phyloP scores from a whole-genome alignment of 2,797 vertebrate genomes.

The Alosa sapidissima region DNA sequence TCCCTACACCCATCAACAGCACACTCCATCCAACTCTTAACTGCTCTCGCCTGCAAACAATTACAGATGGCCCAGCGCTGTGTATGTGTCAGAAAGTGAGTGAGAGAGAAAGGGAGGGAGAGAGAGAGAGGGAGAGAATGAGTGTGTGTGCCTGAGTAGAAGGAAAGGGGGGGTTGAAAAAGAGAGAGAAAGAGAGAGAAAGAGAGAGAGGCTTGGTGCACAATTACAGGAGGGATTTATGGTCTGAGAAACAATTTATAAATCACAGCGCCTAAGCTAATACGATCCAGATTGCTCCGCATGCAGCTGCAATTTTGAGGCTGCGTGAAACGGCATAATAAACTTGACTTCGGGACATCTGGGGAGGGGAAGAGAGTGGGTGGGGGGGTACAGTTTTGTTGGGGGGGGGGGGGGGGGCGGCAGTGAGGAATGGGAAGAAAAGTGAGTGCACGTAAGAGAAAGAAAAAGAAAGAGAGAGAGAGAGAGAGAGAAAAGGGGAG shows the following conservation, averaged over 20 bases:
- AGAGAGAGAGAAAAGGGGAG: background rate
- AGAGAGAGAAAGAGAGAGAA: slow-evolving; percentile 51
- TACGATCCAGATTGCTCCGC: slow-evolving; percentile 80
- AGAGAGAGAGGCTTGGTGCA: slow-evolving; percentile 73
- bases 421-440: background rate
- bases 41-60: slow-evolving; percentile 80
- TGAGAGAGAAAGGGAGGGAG: slow-evolving; percentile 45
- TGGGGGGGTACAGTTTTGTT: slow-evolving; percentile 47
- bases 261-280: slow-evolving; percentile 82
- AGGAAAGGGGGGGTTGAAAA: slow-evolving; percentile 13
- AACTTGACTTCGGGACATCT: slow-evolving; percentile 76
- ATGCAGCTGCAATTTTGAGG: slow-evolving; percentile 79
- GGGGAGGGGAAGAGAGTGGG: slow-evolving; percentile 59
- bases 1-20: slow-evolving; percentile 50
- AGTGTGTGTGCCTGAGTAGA: background rate
- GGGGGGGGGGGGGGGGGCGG: slow-evolving; percentile 7
- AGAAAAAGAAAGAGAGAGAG: background rate
- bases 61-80: slow-evolving; percentile 77
- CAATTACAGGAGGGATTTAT: slow-evolving; percentile 93
- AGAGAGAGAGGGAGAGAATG: background rate
- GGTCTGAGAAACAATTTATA: slow-evolving; percentile 89
- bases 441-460: background rate
- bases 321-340: slow-evolving; percentile 79
- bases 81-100: slow-evolving; percentile 36
- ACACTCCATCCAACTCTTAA: slow-evolving; percentile 60